Evolutionary conservation across 92 coral and sea anemone genomes (phyloP).

Genomic region (Porites lobata): DNA sequence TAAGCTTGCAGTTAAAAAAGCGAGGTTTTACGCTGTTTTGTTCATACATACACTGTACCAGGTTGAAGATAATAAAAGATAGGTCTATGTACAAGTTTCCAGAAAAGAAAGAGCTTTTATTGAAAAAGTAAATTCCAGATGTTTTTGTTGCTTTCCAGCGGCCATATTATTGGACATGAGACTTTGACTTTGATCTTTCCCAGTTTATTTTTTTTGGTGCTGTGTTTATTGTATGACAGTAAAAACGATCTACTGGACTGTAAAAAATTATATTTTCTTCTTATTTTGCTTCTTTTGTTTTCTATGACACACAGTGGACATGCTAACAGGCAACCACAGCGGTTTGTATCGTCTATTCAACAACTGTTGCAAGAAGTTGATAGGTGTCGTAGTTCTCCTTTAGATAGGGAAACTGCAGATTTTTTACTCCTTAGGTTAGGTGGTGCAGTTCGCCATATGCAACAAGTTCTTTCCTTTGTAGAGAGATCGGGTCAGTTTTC

Average conservation of each 20-base stretch:
- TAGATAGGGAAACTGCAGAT: background rate
- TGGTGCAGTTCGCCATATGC: constrained; percentile 3
- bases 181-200: too few species aligned
- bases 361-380: background rate
- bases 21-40: background rate
- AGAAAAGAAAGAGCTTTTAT: too few species aligned
- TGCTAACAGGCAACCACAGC: background rate
- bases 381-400: background rate
- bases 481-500: background rate
- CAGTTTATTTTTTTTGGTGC: background rate
- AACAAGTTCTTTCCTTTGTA: background rate
- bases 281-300: background rate
- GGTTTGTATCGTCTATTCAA: background rate
- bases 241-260: background rate
- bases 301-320: background rate
- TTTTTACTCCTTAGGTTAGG: background rate
- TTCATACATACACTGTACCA: too few species aligned
- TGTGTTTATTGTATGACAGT: background rate
- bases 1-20: too few species aligned
- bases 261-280: background rate
- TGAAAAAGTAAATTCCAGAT: too few species aligned
- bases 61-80: too few species aligned
- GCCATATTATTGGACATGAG: too few species aligned
- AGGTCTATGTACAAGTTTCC: too few species aligned
- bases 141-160: too few species aligned